Evolutionary conservation across 2,888 invertebrate genomes (phyloP), one percentile per base, ranked within the genome.

Genomic region (Sarcophaga variegata): DNA sequence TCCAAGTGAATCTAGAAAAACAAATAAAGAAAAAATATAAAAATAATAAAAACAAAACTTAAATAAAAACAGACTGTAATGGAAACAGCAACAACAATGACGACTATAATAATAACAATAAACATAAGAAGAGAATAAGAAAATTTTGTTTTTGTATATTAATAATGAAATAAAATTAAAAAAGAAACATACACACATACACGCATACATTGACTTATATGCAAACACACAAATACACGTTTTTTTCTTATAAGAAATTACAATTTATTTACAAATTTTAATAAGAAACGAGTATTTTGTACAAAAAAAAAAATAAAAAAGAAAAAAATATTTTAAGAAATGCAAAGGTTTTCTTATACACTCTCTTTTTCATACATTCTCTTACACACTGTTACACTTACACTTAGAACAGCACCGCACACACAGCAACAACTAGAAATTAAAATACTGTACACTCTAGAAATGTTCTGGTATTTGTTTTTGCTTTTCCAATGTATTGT

Each of bases 81-180:
- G 54, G 17, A 54, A 75, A 80, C 70, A 79, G 67, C 75, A 70
- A 49, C 67, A 80, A 83, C 66, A 37, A 37, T 37, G 37, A 79
- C 74, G 74, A 17, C 67, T 37, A 45, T 49, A 54, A 76, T n/a
- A 81, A 49, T 77, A 60, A 81, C 80, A 76, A 69, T 70, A 85
- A 83, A 63, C 77, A 83, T 62, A 81, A 78, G 70, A 70, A 78
- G 78, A 87, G 81, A 82, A 87, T 84, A 87, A 87, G 87, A 81
- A 87, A 87, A 84, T 76, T 81, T 83, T 77, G 79, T 84, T 49
- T 79, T 70, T 87, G 84, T 79, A 84, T 76, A 87, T 84, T 84
- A 84, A 82, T 84, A 86, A 79, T 78, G 78, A 83, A 54, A 84
- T 80, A 11, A 79, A 70, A 47, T 63, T 69, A 37, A 66, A 64